Conservation (phyloP, 2,113 vertebrate genomes). For the Fregata magnificens region DNA sequence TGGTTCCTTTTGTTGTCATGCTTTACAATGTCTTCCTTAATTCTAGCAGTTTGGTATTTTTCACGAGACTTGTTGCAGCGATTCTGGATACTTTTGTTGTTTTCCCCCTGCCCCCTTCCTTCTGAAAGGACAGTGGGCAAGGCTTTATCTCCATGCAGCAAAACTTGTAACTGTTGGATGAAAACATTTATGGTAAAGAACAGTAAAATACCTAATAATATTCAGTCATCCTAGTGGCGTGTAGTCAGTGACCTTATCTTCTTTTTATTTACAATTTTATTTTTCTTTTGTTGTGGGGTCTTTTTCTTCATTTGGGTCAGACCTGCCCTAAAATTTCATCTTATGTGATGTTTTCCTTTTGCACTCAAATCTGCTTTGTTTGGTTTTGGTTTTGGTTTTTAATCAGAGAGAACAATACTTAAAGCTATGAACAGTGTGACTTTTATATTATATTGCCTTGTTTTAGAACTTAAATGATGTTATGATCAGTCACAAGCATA, state of each 20-base stretch:
- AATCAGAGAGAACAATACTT: neutral
- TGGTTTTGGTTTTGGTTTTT: neutral
- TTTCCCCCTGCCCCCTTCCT: fast-evolving
- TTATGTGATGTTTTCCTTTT: neutral
- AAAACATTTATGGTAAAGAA: neutral
- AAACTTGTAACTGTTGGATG: neutral
- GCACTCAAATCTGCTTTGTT: neutral
- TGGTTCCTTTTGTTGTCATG: neutral
- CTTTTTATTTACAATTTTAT: neutral
- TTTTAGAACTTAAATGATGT: neutral
- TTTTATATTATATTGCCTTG: neutral
- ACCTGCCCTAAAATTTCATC: neutral
- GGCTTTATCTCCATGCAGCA: neutral
- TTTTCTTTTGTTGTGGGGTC: neutral
- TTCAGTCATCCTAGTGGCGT: neutral
- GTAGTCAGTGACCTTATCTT: neutral
- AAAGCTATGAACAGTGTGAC: neutral
- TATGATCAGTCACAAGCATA: neutral
- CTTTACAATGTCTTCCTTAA: neutral
- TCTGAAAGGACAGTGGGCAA: neutral
- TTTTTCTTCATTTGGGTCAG: neutral
- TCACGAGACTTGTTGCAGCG: neutral
- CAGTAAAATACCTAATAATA: neutral
- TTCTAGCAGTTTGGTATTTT: neutral
- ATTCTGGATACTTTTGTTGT: neutral